Evolutionary conservation across 2,113 vertebrate species (phyloP).

Genomic region (Lophochroa leadbeateri): DNA sequence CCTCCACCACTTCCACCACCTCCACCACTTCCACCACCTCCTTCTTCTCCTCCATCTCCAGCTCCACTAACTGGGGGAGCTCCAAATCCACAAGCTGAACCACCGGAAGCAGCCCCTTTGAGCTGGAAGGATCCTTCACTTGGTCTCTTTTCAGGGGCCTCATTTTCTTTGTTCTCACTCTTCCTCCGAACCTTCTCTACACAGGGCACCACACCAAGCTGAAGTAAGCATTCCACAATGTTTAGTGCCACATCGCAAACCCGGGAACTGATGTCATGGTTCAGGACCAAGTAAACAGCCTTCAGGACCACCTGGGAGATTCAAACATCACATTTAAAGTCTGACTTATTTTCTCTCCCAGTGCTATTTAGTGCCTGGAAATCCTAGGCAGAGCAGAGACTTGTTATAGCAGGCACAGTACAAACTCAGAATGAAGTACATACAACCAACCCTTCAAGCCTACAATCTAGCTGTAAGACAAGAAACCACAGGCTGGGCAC

Average conservation of each 20-base stretch:
- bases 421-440: background rate
- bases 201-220: conserved; percentile 92
- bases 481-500: background rate
- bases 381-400: background rate
- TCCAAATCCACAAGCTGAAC: conserved; percentile 74
- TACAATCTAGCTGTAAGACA: background rate
- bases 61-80: conserved; percentile 62
- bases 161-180: conserved; percentile 91
- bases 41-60: conserved; percentile 77
- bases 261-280: conserved; percentile 95
- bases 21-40: conserved; percentile 73
- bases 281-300: conserved; percentile 93
- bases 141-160: conserved; percentile 78
- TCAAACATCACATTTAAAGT: background rate
- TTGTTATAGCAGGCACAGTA: background rate
- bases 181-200: conserved; percentile 86
- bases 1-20: conserved; percentile 74
- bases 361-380: background rate
- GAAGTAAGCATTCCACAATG: conserved; percentile 95
- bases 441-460: background rate
- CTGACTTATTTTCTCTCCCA: background rate
- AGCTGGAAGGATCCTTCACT: conserved; percentile 84
- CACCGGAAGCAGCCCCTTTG: conserved; percentile 74
- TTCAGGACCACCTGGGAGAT: conserved; percentile 87
- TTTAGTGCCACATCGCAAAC: conserved; percentile 95